phyloP scores from a whole-genome alignment of 1,140 invertebrate species.

The Mycetomoellerius zeteki region DNA sequence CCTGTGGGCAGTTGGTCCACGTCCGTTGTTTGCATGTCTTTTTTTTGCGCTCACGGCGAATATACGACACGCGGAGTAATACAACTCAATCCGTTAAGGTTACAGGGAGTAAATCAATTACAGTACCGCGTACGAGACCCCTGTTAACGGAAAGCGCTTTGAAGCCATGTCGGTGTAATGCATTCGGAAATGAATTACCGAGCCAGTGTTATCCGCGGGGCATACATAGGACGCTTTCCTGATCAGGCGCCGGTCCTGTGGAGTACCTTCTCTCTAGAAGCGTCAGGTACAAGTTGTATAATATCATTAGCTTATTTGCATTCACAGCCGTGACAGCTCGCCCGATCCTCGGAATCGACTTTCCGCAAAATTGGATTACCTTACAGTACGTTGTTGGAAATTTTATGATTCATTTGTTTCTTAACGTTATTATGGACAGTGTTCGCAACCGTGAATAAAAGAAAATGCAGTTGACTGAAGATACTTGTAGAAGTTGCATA shows the following conservation, averaged over 20 bases:
- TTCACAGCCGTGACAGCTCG: conserved; percentile 42
- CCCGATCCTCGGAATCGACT: conserved; percentile 54
- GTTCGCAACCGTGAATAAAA: conserved; percentile 7
- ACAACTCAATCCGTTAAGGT: conserved; percentile 63
- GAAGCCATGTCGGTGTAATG: conserved; percentile 56
- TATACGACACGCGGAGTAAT: conserved; percentile 21
- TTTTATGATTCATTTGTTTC: conserved; percentile 45
- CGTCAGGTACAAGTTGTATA: conserved; percentile 46
- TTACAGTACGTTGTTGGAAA: conserved; percentile 35
- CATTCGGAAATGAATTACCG: conserved; percentile 56
- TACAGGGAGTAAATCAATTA: conserved; percentile 62
- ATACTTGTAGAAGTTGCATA: background rate
- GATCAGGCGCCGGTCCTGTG: conserved; percentile 37
- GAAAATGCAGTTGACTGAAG: background rate
- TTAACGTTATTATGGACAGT: background rate
- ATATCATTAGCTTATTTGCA: conserved; percentile 61
- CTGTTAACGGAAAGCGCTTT: conserved; percentile 54
- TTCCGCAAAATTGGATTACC: conserved; percentile 53
- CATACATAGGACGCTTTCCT: conserved; percentile 35
- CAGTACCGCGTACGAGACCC: conserved; percentile 51
- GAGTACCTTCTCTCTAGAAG: conserved; percentile 20
- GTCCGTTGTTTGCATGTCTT: conserved; percentile 58
- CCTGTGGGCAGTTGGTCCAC: conserved; percentile 33
- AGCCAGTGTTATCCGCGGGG: conserved; percentile 39
- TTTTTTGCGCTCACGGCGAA: conserved; percentile 36